Evolutionary conservation across 2,113 vertebrate genomes (phyloP), one percentile per base, ranked within the genome.

Genomic region (Hippopotamus amphibius): DNA sequence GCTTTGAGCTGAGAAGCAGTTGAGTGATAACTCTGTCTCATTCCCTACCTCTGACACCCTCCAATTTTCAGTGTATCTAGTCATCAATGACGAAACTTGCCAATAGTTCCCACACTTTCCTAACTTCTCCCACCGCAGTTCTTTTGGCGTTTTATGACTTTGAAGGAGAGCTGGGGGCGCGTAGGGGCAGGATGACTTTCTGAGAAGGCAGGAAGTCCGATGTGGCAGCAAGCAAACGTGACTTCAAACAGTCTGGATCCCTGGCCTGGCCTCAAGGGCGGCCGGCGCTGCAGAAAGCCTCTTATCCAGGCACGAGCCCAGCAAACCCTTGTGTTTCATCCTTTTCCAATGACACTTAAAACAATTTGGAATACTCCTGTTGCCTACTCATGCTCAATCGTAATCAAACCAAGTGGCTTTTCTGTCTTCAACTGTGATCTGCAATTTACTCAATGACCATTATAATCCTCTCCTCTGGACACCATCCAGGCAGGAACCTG

Each of bases 271-370:
- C 63, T 88, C 30, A 14, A 50, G 48, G 24, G 48, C 57, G 30
- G 11, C 28, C 63, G 46, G 41, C 5, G 22, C 53, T 12, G 24
- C 43, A 55, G 55, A 77, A 26, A 84, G 53, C 12, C 55, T 93
- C 59, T 59, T 28, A 76, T 19, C 33, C 26, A 71, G 63, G 9
- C 14, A 22, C 14, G 9, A 84, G 53, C 41, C 46, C 46, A 81
- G 79, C 33, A 72, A 13, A 41, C 6, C 50, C 28, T 79, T 11
- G 7, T 46, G 79, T 66, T 79, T 71, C 16, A 2, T 68, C 30
- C 63, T 91, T 97, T 88, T 50, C 24, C 90, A 90, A 55, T 28
- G 53, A 68, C 61, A 95, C 74, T 89, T 65, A 10, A 76, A 94
- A 87, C 37, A 55, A 65, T 86, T 93, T 66, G 57, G 46, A 65